These are phyloP conservation scores for Albula goreensis DNA, from an alignment of 2,113 vertebrate genomes.

Conservation along the genomic window DNA sequence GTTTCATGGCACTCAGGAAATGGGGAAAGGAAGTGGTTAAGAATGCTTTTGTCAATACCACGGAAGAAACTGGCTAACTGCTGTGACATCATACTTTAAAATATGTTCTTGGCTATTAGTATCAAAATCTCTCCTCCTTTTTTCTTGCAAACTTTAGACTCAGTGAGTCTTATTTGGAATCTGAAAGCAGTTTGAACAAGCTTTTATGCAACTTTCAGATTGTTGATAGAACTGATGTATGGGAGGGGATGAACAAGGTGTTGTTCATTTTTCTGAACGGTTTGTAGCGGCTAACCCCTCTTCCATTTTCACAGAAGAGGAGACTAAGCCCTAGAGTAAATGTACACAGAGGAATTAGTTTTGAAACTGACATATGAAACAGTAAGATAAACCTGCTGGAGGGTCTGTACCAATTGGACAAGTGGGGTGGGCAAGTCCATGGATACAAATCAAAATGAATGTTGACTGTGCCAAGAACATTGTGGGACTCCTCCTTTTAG, in stretches of 20 bases:
- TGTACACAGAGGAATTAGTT: conserved; percentile 23
- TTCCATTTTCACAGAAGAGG: not conserved
- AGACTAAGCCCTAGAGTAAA: conserved; percentile 19
- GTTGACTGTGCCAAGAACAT: conserved; percentile 34
- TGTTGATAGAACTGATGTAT: not conserved
- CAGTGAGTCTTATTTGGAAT: not conserved
- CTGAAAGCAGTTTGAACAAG: not conserved
- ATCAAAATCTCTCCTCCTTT: conserved; percentile 1
- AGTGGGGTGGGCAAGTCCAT: conserved; percentile 45
- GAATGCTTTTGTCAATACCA: conserved; percentile 53
- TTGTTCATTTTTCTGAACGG: not conserved
- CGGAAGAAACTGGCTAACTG: conserved; percentile 39
- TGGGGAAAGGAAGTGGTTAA: conserved; percentile 60
- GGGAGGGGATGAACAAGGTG: not conserved
- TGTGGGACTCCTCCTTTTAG: conserved; percentile 48
- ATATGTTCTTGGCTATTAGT: conserved; percentile 30
- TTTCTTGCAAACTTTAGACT: not conserved
- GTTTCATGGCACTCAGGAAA: conserved; percentile 63
- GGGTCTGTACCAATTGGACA: conserved; percentile 53
- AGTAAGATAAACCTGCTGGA: conserved; percentile 50
- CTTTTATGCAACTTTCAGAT: not conserved
- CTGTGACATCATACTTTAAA: conserved; percentile 39
- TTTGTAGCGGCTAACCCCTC: not conserved
- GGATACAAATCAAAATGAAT: conserved; percentile 42
- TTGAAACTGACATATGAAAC: conserved; percentile 31